Evolutionary conservation across 2,797 vertebrate genomes (phyloP).

Genomic region (Etheostoma perlongum): DNA sequence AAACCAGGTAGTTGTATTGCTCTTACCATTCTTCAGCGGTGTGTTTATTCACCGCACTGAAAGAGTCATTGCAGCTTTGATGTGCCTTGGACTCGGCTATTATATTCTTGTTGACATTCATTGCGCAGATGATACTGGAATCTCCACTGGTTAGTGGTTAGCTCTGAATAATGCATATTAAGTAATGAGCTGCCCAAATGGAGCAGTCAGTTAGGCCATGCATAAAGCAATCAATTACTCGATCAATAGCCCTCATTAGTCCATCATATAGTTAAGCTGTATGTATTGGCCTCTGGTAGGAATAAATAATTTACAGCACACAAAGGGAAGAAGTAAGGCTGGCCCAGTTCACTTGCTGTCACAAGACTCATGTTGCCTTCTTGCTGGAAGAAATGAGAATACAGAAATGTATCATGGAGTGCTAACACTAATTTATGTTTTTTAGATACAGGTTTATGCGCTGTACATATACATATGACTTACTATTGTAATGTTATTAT

Average conservation of each 20-base stretch:
- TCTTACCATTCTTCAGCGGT: constrained; percentile 12
- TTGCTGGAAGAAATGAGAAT: constrained; percentile 16
- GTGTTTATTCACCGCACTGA: constrained; percentile 51
- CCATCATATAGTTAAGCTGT: constrained; percentile 84
- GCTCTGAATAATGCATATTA: constrained; percentile 86
- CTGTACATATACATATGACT: background rate
- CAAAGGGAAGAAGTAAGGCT: constrained; percentile 56
- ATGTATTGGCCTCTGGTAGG: constrained; percentile 66
- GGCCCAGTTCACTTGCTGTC: constrained; percentile 45
- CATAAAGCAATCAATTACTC: constrained; percentile 89
- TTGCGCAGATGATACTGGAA: constrained; percentile 61
- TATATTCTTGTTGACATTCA: constrained; percentile 70
- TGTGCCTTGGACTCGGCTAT: constrained; percentile 51
- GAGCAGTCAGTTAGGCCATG: constrained; percentile 83
- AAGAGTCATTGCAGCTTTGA: constrained; percentile 51
- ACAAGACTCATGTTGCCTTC: constrained; percentile 45
- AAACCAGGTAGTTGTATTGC: constrained; percentile 46
- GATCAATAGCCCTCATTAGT: constrained; percentile 85
- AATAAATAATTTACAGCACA: constrained; percentile 81
- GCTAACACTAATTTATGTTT: background rate
- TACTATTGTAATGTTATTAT: background rate
- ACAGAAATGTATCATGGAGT: background rate
- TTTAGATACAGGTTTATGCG: background rate
- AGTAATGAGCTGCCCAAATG: constrained; percentile 85
- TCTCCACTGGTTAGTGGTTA: constrained; percentile 68